phyloP scores from a whole-genome alignment of 2,888 invertebrate genomes.

The Gisinianus flammeolus region DNA sequence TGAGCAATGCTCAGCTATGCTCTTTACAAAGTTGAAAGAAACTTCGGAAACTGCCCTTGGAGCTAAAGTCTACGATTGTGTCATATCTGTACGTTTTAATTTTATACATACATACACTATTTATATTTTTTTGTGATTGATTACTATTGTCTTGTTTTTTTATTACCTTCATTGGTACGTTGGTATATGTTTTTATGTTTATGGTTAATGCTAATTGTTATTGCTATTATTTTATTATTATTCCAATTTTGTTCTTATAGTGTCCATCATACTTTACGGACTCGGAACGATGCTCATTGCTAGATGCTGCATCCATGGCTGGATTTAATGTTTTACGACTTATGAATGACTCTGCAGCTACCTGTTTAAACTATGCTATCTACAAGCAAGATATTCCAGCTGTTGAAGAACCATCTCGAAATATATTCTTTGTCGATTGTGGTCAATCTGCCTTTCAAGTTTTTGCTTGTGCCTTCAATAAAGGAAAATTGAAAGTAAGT shows the following conservation, averaged over 20 bases:
- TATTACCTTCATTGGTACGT: background rate
- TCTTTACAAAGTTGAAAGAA: conserved; percentile 95
- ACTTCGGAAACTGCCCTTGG: conserved; percentile 84
- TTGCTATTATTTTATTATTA: background rate
- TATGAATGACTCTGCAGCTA: conserved; percentile 97
- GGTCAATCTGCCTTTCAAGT: conserved; percentile 93
- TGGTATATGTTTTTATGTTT: background rate
- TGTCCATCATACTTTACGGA: conserved; percentile 92
- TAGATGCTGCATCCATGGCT: conserved; percentile 90
- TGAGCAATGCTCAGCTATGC: conserved; percentile 95
- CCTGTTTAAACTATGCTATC: conserved; percentile 95
- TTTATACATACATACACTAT: background rate
- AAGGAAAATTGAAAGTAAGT: conserved; percentile 81
- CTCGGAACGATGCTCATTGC: conserved; percentile 85
- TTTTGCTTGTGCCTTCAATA: conserved; percentile 88
- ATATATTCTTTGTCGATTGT: conserved; percentile 96
- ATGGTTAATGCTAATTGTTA: background rate
- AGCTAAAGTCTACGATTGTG: conserved; percentile 91
- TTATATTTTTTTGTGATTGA: background rate
- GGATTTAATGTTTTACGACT: conserved; percentile 92
- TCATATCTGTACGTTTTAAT: conserved; percentile 74
- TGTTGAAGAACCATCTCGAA: conserved; percentile 84
- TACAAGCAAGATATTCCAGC: conserved; percentile 86
- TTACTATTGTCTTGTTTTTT: background rate
- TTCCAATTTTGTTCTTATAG: conserved; percentile 7